phyloP scores from a whole-genome alignment of 2,888 invertebrate genomes.

The Cybosia mesomella region DNA sequence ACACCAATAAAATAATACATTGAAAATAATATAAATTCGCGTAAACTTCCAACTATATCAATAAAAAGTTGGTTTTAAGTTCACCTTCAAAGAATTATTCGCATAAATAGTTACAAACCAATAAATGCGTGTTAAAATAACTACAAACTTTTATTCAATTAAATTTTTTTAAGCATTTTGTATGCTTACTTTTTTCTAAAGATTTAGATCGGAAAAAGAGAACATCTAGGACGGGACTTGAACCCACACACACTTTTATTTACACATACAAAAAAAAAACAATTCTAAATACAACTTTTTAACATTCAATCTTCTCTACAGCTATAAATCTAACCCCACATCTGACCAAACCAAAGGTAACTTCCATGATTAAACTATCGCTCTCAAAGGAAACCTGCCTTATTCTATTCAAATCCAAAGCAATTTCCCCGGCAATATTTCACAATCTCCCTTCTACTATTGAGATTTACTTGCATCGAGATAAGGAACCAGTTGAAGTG shows the following conservation, averaged over 20 bases:
- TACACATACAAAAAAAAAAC: not conserved
- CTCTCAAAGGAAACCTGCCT: conserved; percentile 50
- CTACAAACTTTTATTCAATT: too few species aligned
- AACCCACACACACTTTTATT: not conserved
- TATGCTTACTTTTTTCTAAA: too few species aligned
- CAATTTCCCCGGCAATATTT: conserved; percentile 70
- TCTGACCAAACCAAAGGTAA: conserved; percentile 29
- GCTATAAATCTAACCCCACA: conserved; percentile 20
- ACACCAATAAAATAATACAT: too few species aligned
- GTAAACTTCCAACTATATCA: not conserved
- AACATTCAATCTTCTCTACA: conserved; percentile 16
- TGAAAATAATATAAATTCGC: not conserved
- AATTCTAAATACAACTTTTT: conserved; percentile 5
- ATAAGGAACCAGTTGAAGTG: conserved; percentile 68
- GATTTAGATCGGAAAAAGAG: too few species aligned
- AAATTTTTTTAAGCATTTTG: too few species aligned
- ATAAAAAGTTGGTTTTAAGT: not conserved
- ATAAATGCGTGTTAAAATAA: not conserved
- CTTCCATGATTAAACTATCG: conserved; percentile 48
- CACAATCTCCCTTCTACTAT: conserved; percentile 59
- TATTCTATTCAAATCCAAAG: conserved; percentile 56
- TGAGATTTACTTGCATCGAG: conserved; percentile 70
- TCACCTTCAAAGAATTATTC: not conserved
- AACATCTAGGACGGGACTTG: too few species aligned
- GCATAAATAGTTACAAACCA: not conserved